phyloP scores from a whole-genome alignment of 2,797 vertebrate genomes.

The Orientallactaga sibirica region DNA sequence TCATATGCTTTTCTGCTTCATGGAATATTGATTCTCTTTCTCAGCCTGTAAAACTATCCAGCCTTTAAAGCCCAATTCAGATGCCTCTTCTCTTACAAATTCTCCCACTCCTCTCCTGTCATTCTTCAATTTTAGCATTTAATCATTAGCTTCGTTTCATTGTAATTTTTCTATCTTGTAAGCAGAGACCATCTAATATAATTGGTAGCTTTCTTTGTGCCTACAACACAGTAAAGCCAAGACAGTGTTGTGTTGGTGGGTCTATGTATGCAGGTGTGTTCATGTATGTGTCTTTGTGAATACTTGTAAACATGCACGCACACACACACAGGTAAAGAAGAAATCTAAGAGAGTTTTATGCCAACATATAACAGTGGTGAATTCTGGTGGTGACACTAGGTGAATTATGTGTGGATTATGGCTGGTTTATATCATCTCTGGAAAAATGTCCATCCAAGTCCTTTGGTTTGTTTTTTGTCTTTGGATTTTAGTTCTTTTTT shows the following conservation, averaged over 20 bases:
- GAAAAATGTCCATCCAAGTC: not conserved
- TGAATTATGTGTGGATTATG: not conserved
- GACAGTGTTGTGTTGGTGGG: not conserved
- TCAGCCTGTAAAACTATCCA: not conserved
- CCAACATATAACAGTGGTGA: not conserved
- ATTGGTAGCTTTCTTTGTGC: not conserved
- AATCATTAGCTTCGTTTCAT: not conserved
- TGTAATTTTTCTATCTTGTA: not conserved
- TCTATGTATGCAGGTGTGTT: too few relatives aligned
- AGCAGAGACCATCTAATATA: not conserved
- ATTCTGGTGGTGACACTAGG: not conserved
- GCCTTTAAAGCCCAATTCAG: conserved; percentile 7
- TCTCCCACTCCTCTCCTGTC: not conserved
- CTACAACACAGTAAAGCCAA: not conserved
- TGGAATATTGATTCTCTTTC: not conserved
- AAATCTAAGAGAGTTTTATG: not conserved
- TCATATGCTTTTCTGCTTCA: not conserved
- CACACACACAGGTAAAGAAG: not conserved
- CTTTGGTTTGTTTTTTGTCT: not conserved
- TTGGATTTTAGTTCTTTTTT: not conserved
- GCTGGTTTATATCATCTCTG: not conserved
- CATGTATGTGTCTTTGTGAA: not conserved
- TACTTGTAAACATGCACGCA: not conserved
- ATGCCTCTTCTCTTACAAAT: not conserved
- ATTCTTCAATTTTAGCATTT: not conserved